phyloP scores from a whole-genome alignment of 2,888 invertebrate genomes.

The Pachydiplax longipennis region DNA sequence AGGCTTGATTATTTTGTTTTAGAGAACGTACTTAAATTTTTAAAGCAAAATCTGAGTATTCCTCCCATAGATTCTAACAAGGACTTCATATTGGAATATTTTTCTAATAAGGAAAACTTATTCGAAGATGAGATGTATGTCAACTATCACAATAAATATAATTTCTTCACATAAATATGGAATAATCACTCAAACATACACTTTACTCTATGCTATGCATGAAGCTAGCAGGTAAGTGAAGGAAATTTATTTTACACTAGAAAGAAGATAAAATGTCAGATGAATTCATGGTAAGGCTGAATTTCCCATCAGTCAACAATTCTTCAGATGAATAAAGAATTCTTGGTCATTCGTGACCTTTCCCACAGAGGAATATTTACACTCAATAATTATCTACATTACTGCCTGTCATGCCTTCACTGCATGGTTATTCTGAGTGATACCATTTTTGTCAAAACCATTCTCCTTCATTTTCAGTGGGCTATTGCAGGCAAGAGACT shows the following conservation, averaged over 20 bases:
- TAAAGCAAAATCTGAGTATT: not conserved
- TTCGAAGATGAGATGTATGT: too few relatives aligned
- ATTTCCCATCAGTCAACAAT: not conserved
- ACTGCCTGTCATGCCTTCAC: constrained; percentile 11
- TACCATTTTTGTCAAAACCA: constrained; percentile 22
- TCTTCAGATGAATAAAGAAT: not conserved
- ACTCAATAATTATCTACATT: not conserved
- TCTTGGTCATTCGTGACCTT: not conserved
- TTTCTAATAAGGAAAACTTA: too few relatives aligned
- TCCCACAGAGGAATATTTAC: not conserved
- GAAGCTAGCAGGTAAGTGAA: not conserved
- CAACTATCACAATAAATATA: not conserved
- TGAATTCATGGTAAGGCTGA: not conserved
- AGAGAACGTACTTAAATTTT: not conserved
- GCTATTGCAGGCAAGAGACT: not conserved
- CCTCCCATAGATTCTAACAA: not conserved
- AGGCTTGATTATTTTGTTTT: not conserved
- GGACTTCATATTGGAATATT: too few relatives aligned
- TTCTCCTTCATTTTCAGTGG: constrained; percentile 17
- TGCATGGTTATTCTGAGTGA: constrained; percentile 18
- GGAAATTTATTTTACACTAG: not conserved
- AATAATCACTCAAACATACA: not conserved
- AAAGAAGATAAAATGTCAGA: not conserved
- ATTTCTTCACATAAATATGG: not conserved
- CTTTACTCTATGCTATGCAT: not conserved